Conservation (phyloP, 2,888 invertebrate species). For the Spialia ferax region DNA sequence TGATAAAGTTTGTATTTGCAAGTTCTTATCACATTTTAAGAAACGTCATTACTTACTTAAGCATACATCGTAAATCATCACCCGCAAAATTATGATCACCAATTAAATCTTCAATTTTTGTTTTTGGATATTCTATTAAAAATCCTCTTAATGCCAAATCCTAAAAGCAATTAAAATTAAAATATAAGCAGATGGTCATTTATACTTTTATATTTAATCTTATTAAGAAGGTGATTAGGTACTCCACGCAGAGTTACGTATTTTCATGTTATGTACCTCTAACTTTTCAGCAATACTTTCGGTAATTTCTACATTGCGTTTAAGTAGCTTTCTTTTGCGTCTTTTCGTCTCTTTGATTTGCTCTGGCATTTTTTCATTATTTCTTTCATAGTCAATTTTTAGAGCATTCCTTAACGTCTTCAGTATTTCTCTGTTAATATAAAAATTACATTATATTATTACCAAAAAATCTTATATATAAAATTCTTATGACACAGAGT, state of each 20-base stretch:
- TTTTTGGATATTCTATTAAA: slow-evolving; percentile 61
- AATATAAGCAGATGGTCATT: too few species aligned
- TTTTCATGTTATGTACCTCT: slow-evolving; percentile 52
- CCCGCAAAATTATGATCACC: slow-evolving; percentile 73
- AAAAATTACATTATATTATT: too few species aligned
- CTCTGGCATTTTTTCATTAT: slow-evolving; percentile 63
- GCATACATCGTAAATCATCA: slow-evolving; percentile 62
- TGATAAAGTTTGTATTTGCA: too few species aligned
- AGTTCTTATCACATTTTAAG: too few species aligned
- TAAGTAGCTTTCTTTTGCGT: slow-evolving; percentile 51
- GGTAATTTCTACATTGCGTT: slow-evolving; percentile 47
- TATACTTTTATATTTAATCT: too few species aligned
- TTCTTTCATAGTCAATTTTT: slow-evolving; percentile 62
- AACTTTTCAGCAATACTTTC: slow-evolving; percentile 56
- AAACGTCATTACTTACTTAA: slow-evolving; percentile 56
- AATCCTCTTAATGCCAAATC: slow-evolving; percentile 57
- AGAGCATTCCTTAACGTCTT: slow-evolving; percentile 61
- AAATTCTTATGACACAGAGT: too few species aligned
- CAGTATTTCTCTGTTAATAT: slow-evolving; percentile 40
- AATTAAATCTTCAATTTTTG: slow-evolving; percentile 60
- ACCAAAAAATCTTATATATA: too few species aligned
- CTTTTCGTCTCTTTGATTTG: slow-evolving; percentile 52
- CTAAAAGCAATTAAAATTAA: slow-evolving; percentile 48
- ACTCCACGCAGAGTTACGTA: background rate
- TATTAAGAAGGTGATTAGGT: too few species aligned